Evolutionary conservation across 2,888 invertebrate species (phyloP).

Genomic region (Ceramica pisi): DNA sequence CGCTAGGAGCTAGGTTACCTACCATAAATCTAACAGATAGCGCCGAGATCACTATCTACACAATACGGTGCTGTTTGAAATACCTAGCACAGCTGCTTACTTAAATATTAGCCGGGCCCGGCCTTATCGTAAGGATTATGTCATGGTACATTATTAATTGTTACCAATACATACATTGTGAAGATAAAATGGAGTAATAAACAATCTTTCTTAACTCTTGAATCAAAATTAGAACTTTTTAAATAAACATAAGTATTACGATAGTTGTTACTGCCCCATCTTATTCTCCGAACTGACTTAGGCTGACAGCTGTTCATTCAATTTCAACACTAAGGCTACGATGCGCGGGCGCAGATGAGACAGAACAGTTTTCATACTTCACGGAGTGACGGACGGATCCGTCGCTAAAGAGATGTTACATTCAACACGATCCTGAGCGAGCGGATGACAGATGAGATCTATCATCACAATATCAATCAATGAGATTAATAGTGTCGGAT

Average conservation of each 20-base stretch:
- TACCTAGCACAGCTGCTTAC: conserved; percentile 4
- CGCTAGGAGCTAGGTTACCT: conserved; percentile 2
- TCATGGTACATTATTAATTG: neutral
- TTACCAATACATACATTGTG: neutral
- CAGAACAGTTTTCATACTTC: neutral
- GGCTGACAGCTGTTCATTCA: too few relatives aligned
- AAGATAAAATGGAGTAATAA: neutral
- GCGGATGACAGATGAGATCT: neutral
- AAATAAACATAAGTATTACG: neutral
- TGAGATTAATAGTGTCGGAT: neutral
- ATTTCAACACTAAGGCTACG: too few relatives aligned
- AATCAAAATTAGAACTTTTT: neutral
- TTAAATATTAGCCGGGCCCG: conserved; percentile 11
- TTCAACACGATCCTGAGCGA: neutral
- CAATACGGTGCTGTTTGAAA: conserved; percentile 25
- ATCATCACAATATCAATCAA: conserved; percentile 4
- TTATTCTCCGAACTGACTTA: neutral
- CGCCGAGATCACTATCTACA: conserved; percentile 22
- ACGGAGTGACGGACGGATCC: neutral
- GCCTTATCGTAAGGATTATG: neutral
- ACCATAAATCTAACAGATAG: conserved; percentile 30
- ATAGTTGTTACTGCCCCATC: neutral
- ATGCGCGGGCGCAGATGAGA: neutral
- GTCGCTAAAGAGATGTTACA: neutral
- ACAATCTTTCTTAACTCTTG: neutral